Evolutionary conservation across 2,113 vertebrate genomes (phyloP), one percentile per base, ranked within the genome.

Genomic region (Lepidothrix coronata): DNA sequence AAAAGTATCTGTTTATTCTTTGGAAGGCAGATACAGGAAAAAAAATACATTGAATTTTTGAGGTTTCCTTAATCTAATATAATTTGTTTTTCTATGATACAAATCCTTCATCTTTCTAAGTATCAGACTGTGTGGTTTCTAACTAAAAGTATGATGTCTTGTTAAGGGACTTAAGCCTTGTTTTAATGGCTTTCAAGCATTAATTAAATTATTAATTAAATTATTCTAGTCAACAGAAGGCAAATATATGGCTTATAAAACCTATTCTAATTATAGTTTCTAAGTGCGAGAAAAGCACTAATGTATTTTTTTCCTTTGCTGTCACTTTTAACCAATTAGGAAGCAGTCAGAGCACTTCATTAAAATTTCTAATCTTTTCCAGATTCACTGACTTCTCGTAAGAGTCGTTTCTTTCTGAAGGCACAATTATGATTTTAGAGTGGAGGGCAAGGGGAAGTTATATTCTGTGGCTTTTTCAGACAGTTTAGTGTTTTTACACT

Each of bases 211-310:
- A 86, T 93, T 93, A 74, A 95, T 95, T 66, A 84, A 66, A 54
- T 89, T 16, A 84, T 94, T 93, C 54, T 94, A 49, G 59, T 93
- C 52, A 92, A 86, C 49, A 95, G 90, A 95, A 91, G 43, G 85
- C 43, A 95, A 96, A 81, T 72, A 66, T 19, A 25, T 71, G 44
- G 33, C 52, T 52, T 63, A 52, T 61, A 81, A 88, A 97, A 68
- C 41, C 83, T 65, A 23, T 33, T 94, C 74, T 83, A 86, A 93
- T 94, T 95, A 43, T 48, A 76, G 74, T 81, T 81, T 80, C 58
- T 70, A 62, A 96, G 44, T 65, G 74, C 85, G 39, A 84, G 46
- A 88, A 95, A 95, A 90, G 48, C 51, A 65, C 35, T 54, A 89
- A 74, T 63, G 35, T 39, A 24, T 77, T 44, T 91, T 77, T 24